Base-by-base conservation (phyloP, 1,140 invertebrate genomes). In the Ceratosolen solmsi region DNA sequence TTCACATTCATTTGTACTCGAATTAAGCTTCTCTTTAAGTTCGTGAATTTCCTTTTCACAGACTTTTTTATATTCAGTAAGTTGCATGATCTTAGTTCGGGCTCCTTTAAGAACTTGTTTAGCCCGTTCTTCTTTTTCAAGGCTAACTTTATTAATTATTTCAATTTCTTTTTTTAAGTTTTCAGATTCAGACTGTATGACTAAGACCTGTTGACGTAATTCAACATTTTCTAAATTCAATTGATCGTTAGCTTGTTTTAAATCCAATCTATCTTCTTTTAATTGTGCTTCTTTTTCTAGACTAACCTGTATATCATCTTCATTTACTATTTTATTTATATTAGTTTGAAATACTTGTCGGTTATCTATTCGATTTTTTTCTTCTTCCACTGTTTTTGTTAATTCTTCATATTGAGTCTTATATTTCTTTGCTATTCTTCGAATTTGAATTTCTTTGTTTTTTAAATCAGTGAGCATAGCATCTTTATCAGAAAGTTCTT, bases 391-490 rank as follows among this genome's bases (percentile, higher is more conserved):
- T 7, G 91, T 92, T 87, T 95, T 95, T 0, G 92, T 90, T 0
- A 94, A 86, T 83, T 96, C 96, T 87, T 97, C 96, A 87, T 94
- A 97, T 86, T 96, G 96, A 8, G 94, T 95, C 89, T 98, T 98
- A 87, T 98, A 98, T 86, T 97, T 97, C 84, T 97, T 96, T 3
- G 97, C 98, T 87, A 98, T 97, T 88, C 96, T 97, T 84, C 96
- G 94, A 68, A 98, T 94, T 92, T 98, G 95, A 83, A 95, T 91
- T 88, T 97, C 94, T 86, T 96, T 96, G 86, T 95, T 96, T 82
- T 94, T 94, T 17, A 95, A 93, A 79, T 97, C 96, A 58, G 92
- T 93, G 11, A 96, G 91, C n/a, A 93, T 90, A 30, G 93, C 93
- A 86, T 95, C 94, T 87, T 96, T 96, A 41, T 92, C 92, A 8